Evolutionary conservation across 2,888 invertebrate genomes (phyloP), one percentile per base, ranked within the genome.

Genomic region (Idaea straminata): DNA sequence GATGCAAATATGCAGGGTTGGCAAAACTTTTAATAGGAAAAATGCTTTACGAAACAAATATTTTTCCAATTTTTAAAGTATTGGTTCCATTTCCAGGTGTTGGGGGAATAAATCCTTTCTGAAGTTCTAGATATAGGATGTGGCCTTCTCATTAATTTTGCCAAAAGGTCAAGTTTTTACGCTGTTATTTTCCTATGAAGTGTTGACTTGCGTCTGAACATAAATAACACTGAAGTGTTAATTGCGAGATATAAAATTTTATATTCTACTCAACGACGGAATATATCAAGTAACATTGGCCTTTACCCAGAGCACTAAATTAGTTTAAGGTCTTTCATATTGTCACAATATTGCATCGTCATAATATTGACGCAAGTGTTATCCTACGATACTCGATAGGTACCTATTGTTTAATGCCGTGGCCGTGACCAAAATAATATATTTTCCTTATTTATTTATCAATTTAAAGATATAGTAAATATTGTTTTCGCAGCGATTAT

Each of bases 1-100:
- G 60, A 47, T 66, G 66, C 73, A 65, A 70, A 66, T 67, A 59
- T 64, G 61, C 73, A 81, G 80, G 81, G 81, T 76, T 83, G 79
- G 10, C 34, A 7, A 15, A 59, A 15, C 15, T 59, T 59, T 59
- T 47, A 13, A 10, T 13, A 47, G 2, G 58, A 59, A 59, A 16
- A 59, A 59, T 59, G 15, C 15, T n/a, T 15, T 15, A 59, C 5
- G 58, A 59, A 59, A 47, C 47, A 47, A 47, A 47, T 47, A 47
- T 47, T 47, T 47, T 13, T 47, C 47, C 5, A 47, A 10, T 47
- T 4, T 47, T 47, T 4, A 47, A 47, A 47, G 13, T 47, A 47
- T 47, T 13, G 47, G 47, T 47, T 47, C 10, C 47, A 47, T 47
- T 2, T 47, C 13, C 47, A 47, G 7, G 47, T 47, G 47, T 47